Conservation (phyloP, 2,888 invertebrate species). For the Sipha maydis region DNA sequence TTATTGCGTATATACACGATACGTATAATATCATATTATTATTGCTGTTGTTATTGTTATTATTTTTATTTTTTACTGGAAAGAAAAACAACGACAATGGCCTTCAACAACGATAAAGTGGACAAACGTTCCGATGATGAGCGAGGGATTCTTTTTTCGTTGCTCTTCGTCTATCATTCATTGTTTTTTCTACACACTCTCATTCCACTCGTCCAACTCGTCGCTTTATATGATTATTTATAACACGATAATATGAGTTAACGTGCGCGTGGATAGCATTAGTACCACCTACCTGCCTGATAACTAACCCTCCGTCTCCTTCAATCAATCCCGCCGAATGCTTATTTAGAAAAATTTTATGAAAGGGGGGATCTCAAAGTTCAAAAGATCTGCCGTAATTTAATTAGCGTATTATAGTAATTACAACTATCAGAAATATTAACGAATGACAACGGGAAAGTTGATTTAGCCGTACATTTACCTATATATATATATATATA, state of each 20-base stretch:
- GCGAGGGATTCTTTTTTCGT: background rate
- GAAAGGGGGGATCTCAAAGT: no score
- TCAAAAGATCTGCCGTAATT: no score
- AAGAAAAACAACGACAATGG: constrained; percentile 41
- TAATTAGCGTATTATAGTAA: no score
- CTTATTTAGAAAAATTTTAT: no score
- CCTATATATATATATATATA: no score
- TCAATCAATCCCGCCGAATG: no score
- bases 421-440: no score
- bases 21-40: background rate
- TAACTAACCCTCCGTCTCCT: no score
- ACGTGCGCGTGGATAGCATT: no score
- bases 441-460: no score
- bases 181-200: background rate
- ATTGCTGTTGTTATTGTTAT: background rate
- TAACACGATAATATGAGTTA: no score
- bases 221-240: background rate
- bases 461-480: no score
- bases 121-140: background rate
- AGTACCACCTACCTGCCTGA: background rate
- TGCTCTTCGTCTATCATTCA: background rate
- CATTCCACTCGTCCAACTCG: background rate
- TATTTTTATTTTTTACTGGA: background rate
- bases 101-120: background rate
- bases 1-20: background rate